Evolutionary conservation across 2,888 invertebrate species (phyloP).

Genomic region (Drosophila eohydei): DNA sequence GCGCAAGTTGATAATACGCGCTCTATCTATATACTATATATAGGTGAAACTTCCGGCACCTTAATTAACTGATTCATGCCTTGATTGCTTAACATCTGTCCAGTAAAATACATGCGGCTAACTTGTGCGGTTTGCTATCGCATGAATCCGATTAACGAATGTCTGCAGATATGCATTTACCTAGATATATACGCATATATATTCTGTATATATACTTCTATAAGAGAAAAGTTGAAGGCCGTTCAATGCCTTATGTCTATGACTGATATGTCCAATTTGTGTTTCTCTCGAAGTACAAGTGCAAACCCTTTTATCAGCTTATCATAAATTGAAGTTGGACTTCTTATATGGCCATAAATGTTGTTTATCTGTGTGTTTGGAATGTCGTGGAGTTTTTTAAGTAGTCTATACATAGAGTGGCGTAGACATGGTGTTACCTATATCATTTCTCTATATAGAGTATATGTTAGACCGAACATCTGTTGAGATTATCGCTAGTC

Average conservation of each 20-base stretch:
- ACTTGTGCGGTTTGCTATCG: neutral
- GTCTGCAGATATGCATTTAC: neutral
- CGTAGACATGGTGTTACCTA: neutral
- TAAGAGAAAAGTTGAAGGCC: neutral
- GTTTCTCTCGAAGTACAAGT: no score
- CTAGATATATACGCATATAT: neutral
- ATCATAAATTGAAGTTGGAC: neutral
- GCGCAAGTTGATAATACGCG: constrained; percentile 12
- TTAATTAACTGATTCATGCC: neutral
- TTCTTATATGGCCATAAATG: neutral
- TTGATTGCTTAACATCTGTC: constrained; percentile 19
- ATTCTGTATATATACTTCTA: neutral
- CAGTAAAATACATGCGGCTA: neutral
- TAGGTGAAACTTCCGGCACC: constrained; percentile 2
- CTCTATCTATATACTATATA: neutral
- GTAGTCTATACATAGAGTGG: neutral
- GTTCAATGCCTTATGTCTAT: neutral
- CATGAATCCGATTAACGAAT: neutral
- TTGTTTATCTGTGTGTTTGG: neutral
- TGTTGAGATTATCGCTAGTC: neutral
- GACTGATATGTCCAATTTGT: neutral
- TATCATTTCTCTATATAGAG: neutral
- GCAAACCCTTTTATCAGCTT: constrained; percentile 1
- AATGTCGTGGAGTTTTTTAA: neutral
- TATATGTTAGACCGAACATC: neutral